Evolutionary conservation across 2,797 vertebrate species (phyloP).

Genomic region (Brachyrhaphis roseni): DNA sequence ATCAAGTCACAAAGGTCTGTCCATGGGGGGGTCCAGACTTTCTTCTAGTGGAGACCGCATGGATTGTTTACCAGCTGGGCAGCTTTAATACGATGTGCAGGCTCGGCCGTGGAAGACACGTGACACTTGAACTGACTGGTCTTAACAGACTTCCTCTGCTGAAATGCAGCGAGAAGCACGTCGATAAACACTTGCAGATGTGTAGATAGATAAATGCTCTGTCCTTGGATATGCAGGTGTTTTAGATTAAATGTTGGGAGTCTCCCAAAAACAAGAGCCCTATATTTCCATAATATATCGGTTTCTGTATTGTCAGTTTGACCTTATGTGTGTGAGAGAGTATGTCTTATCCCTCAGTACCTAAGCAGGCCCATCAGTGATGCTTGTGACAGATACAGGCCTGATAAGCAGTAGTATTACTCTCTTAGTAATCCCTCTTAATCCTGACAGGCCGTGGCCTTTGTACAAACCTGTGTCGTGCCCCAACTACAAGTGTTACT

Average conservation of each 20-base stretch:
- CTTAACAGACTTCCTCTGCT: background rate
- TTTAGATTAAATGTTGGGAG: background rate
- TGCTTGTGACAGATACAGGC: slow-evolving; percentile 57
- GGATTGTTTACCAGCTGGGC: slow-evolving; percentile 9
- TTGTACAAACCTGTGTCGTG: slow-evolving; percentile 43
- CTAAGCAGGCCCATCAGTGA: slow-evolving; percentile 49
- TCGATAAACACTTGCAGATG: background rate
- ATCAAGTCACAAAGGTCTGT: slow-evolving; percentile 43
- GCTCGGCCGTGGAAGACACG: background rate
- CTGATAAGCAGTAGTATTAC: slow-evolving; percentile 76
- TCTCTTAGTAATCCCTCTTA: slow-evolving; percentile 77
- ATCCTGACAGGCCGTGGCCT: slow-evolving; percentile 70
- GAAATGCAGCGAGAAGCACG: background rate
- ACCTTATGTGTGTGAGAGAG: slow-evolving; percentile 29
- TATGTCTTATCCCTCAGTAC: slow-evolving; percentile 26
- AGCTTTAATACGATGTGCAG: background rate
- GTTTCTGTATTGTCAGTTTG: slow-evolving; percentile 1
- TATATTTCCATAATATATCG: background rate
- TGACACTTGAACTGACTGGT: slow-evolving; percentile 1
- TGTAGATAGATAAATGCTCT: background rate
- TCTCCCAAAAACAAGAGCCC: background rate
- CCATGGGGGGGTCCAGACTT: slow-evolving; percentile 9
- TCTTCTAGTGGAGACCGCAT: slow-evolving; percentile 11
- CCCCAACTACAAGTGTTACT: slow-evolving; percentile 51
- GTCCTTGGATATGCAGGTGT: background rate